These are phyloP conservation scores for Oreohelix idahoensis DNA, from an alignment of 1,140 invertebrate species.

Conservation along the genomic window DNA sequence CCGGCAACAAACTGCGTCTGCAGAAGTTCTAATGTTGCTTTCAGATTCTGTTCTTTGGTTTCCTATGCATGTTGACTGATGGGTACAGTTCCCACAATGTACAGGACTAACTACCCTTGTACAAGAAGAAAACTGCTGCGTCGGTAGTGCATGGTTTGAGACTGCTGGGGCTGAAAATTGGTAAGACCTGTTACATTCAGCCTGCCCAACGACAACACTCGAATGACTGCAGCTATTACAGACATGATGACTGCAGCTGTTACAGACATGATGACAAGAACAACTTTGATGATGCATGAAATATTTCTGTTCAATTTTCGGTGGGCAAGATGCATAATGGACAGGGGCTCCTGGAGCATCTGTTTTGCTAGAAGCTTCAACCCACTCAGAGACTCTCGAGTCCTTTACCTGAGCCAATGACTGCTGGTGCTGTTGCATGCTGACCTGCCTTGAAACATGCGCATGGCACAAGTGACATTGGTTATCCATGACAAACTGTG, in stretches of 20 bases:
- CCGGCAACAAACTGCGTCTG: not conserved
- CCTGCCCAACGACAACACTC: not conserved
- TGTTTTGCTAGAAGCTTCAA: not conserved
- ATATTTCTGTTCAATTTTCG: not conserved
- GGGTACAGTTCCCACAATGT: not conserved
- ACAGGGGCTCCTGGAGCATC: not conserved
- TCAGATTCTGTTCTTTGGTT: not conserved
- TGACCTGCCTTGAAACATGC: not conserved
- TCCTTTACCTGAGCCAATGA: not conserved
- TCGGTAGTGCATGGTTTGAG: not conserved
- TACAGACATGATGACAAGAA: no score
- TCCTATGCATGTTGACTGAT: not conserved
- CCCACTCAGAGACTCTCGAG: not conserved
- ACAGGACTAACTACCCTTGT: not conserved
- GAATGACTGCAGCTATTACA: not conserved
- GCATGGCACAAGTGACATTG: no score
- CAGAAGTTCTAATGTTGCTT: not conserved
- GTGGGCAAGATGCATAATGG: not conserved
- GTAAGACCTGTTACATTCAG: not conserved
- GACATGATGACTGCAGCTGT: not conserved
- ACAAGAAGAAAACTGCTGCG: not conserved
- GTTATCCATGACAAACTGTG: not conserved
- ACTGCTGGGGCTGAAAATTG: not conserved
- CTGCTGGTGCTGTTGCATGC: not conserved
- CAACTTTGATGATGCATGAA: not conserved